phyloP scores from a whole-genome alignment of 2,797 vertebrate species.

The Benthosema pterotum region DNA sequence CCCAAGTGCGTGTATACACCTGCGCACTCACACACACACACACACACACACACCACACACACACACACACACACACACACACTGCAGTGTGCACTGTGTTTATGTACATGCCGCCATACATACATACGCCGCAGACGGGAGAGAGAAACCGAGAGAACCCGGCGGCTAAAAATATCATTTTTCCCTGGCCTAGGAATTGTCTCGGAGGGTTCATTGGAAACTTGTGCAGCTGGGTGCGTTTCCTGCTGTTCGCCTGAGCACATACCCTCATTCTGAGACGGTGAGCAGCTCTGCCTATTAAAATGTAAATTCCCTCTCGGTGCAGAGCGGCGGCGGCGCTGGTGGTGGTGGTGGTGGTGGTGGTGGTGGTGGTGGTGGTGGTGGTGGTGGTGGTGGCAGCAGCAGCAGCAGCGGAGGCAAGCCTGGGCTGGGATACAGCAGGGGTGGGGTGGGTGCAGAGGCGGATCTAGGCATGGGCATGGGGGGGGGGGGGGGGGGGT shows the following conservation, averaged over 20 bases:
- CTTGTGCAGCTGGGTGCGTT: constrained; percentile 79
- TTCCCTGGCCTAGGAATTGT: constrained; percentile 73
- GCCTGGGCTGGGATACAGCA: constrained; percentile 69
- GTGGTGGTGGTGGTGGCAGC: constrained; percentile 35
- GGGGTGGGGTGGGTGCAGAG: constrained; percentile 50
- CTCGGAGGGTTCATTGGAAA: constrained; percentile 80
- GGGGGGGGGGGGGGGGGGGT: constrained; percentile 51
- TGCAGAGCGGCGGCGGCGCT: constrained; percentile 47
- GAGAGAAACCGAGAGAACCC: constrained; percentile 11
- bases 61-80: constrained; percentile 8
- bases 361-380: constrained; percentile 33
- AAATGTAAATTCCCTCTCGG: constrained; percentile 85
- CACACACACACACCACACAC: no score
- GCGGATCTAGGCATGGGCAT: no score
- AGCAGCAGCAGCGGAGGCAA: constrained; percentile 51
- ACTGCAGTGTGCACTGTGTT: constrained; percentile 3
- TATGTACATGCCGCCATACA: constrained; percentile 31
- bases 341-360: constrained; percentile 36
- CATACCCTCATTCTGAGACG: constrained; percentile 78
- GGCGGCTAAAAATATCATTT: constrained; percentile 68
- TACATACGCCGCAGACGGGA: constrained; percentile 41
- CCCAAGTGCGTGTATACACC: no score
- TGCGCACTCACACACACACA: no score
- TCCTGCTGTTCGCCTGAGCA: constrained; percentile 82
- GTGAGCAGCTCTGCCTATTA: constrained; percentile 84